Evolutionary conservation across 2,113 vertebrate species (phyloP).

Genomic region (Orthonyx spaldingii): DNA sequence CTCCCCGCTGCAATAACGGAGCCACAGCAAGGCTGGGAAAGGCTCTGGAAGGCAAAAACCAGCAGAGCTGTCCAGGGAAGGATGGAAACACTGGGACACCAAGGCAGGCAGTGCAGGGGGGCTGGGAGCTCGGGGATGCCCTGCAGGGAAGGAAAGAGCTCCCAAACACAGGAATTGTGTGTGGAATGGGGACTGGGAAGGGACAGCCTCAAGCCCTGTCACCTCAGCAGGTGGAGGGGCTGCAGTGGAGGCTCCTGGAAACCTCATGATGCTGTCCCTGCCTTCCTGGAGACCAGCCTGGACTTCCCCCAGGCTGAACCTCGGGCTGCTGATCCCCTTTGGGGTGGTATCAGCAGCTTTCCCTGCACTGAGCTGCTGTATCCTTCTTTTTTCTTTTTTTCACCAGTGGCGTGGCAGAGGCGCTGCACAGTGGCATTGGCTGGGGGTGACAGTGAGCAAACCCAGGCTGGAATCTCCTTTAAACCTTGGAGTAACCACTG

Average conservation of each 20-base stretch:
- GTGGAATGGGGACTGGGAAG: neutral
- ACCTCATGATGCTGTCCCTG: too few relatives aligned
- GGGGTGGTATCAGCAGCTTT: neutral
- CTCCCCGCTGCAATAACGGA: neutral
- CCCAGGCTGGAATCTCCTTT: neutral
- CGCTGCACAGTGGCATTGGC: neutral
- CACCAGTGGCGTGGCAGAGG: neutral
- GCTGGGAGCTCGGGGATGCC: fast-evolving
- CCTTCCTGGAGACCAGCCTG: neutral
- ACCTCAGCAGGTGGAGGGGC: neutral
- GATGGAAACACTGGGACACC: neutral
- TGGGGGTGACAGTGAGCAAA: neutral
- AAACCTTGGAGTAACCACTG: neutral
- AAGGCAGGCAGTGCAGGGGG: neutral
- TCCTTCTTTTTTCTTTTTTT: neutral
- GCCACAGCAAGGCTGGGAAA: neutral
- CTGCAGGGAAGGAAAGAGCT: neutral
- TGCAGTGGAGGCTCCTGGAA: neutral
- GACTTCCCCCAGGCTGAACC: neutral
- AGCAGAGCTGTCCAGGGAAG: neutral
- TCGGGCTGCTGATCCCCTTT: neutral
- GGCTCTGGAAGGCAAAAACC: neutral
- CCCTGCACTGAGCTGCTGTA: neutral
- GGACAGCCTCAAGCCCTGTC: neutral
- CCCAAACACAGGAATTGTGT: neutral